These are phyloP conservation scores for Ciconia nigra DNA, from an alignment of 2,797 vertebrate genomes.

Conservation along the genomic window DNA sequence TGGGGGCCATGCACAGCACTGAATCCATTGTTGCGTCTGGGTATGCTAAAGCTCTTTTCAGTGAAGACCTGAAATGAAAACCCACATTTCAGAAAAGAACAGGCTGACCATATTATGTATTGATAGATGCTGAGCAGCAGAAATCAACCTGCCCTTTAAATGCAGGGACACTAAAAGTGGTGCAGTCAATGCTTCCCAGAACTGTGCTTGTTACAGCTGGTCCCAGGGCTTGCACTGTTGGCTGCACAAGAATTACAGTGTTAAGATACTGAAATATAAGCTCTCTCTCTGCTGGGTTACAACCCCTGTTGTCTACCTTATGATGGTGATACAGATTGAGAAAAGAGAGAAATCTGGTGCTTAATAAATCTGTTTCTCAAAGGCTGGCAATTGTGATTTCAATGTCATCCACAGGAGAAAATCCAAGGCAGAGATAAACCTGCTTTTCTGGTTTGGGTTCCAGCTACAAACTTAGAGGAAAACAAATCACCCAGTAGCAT, in stretches of 20 bases:
- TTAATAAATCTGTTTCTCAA: neutral
- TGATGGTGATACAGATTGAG: neutral
- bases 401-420: neutral
- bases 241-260: neutral
- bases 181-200: neutral
- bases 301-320: neutral
- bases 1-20: neutral
- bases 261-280: neutral
- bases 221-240: neutral
- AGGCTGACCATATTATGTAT: neutral
- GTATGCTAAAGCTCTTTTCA: neutral
- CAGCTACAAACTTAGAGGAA: neutral
- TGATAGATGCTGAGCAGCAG: neutral
- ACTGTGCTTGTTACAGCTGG: neutral
- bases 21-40: neutral
- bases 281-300: neutral
- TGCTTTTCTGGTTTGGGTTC: neutral
- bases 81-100: neutral
- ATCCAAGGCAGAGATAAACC: neutral
- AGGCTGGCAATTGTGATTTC: neutral
- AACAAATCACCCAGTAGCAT: neutral
- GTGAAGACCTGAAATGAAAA: neutral
- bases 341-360: neutral
- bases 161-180: neutral
- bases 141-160: constrained; percentile 31